Base-by-base conservation (phyloP, 2,797 vertebrate species). In the Carduelis carduelis region DNA sequence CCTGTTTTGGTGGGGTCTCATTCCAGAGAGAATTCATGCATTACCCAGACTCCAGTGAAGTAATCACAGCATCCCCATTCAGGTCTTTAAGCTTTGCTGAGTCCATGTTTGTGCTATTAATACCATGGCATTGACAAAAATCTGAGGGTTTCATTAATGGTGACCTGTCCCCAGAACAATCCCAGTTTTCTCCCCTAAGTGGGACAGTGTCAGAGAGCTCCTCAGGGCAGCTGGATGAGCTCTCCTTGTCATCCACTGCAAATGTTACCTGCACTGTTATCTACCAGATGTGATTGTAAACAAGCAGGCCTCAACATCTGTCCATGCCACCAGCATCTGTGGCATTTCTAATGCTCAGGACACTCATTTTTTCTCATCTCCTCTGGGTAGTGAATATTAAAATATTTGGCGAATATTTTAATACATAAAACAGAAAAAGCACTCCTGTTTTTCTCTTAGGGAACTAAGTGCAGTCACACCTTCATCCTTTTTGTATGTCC, bases 21-120 rank as follows among this genome's bases (percentile, higher is more conserved):
- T 65, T 82, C 74, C 68, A 28, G 34, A 50, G 11, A 35, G 49
- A 59, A 50, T 68, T 53, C 19, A 12, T 30, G 32, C 15, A 30
- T 17, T 14, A 26, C 12, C 12, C 34, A 52, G 39, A 21, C 53
- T 46, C 56, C 49, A 21, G 50, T 18, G 69, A 81, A 83, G n/a
- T 6, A 56, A 44, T 0, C 0, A 49, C 20, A 49, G 11, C 10
- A 17, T 41, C 57, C 49, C 8, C 0, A 5, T 47, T 77, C 75
- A 82, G n/a, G 17, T 4, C 70, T 82, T 76, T 66, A 60, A 79
- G 63, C 59, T 90, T 41, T 86, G 59, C 66, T 77, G 56, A 84
- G 56, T 30, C 60, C 37, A 23, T 3, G 1, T 46, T 87, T 60
- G 14, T 53, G 60, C 74, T 79, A 24, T 89, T 70, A 88, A 93